phyloP scores from a whole-genome alignment of 37 sponge, comb jelly and placozoan species.

The Agelas oroides region DNA sequence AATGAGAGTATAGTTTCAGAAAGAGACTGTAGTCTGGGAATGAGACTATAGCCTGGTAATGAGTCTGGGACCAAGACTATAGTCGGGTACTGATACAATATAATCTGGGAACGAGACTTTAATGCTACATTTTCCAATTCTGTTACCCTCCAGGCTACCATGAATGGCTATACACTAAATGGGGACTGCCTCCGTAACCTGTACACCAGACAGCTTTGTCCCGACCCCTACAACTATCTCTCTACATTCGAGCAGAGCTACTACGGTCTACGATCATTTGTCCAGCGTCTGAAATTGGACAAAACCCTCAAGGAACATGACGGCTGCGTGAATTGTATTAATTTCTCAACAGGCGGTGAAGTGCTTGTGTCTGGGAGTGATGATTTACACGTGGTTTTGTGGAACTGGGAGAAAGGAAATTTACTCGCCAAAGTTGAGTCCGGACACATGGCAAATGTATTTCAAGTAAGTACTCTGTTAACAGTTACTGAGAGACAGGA shows the following conservation, averaged over 20 bases:
- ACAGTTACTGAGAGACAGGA: too few relatives aligned
- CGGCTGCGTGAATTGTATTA: constrained; percentile 91
- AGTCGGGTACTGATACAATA: too few relatives aligned
- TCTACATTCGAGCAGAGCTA: background rate
- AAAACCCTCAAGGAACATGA: constrained; percentile 67
- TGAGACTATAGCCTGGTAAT: too few relatives aligned
- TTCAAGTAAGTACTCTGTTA: constrained; percentile 67
- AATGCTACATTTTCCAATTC: too few relatives aligned
- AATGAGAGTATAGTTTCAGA: too few relatives aligned
- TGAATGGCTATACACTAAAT: too few relatives aligned
- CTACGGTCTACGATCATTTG: constrained; percentile 44
- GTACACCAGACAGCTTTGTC: constrained; percentile 1
- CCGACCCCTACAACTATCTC: constrained; percentile 24
- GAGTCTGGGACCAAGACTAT: too few relatives aligned
- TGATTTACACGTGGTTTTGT: constrained; percentile 85
- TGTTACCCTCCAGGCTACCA: too few relatives aligned
- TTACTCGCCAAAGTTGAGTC: constrained; percentile 50
- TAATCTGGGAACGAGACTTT: too few relatives aligned
- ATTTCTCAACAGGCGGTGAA: constrained; percentile 72
- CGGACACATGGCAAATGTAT: constrained; percentile 85
- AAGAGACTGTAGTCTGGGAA: too few relatives aligned
- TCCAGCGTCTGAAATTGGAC: constrained; percentile 54
- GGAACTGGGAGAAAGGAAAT: constrained; percentile 85
- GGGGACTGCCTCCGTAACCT: constrained; percentile 9
- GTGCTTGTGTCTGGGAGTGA: constrained; percentile 89